Evolutionary conservation across 2,888 invertebrate genomes (phyloP).

Genomic region (Ormyrus rosae): DNA sequence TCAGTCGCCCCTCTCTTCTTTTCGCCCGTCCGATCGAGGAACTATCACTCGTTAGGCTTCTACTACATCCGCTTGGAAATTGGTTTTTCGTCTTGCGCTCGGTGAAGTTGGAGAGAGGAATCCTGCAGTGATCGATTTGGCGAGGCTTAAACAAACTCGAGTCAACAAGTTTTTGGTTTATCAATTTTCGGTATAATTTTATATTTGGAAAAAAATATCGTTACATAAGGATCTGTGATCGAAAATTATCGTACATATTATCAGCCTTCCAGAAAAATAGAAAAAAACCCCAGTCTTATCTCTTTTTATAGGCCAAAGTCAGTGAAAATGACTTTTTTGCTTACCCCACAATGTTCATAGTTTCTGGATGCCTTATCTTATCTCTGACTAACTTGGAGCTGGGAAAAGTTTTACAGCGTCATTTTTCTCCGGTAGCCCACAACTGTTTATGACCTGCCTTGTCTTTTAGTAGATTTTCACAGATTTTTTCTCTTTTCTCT

Average conservation of each 20-base stretch:
- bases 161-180: no score
- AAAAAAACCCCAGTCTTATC: slow-evolving; percentile 41
- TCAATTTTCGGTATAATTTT: no score
- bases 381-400: slow-evolving; percentile 16
- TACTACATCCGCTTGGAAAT: no score
- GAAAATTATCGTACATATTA: no score
- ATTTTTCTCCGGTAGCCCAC: slow-evolving; percentile 38
- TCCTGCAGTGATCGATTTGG: no score
- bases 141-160: no score
- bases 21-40: not conserved
- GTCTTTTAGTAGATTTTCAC: not conserved
- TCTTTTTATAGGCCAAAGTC: slow-evolving; percentile 39
- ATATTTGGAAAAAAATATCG: no score
- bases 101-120: no score
- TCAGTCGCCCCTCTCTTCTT: not conserved
- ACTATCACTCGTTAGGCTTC: not conserved
- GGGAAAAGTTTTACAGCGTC: not conserved
- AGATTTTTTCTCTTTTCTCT: not conserved
- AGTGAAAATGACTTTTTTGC: not conserved
- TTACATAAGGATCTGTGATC: no score
- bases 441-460: not conserved
- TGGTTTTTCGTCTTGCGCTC: no score
- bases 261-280: no score
- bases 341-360: not conserved
- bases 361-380: slow-evolving; percentile 41